Conservation (phyloP, 2,113 vertebrate species). For the Alouatta palliata region DNA sequence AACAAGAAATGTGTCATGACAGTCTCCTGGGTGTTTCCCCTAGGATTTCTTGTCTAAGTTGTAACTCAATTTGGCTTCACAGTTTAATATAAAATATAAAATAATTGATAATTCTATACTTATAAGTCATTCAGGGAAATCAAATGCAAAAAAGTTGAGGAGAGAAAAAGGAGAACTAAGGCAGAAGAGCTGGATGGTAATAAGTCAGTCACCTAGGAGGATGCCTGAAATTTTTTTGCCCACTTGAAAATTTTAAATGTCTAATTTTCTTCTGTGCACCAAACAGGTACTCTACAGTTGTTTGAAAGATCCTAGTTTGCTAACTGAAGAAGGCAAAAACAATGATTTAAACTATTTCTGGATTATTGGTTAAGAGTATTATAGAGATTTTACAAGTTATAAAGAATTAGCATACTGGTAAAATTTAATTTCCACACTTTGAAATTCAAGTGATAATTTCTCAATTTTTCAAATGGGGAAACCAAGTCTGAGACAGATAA, state of each 20-base stretch:
- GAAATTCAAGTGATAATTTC: background rate
- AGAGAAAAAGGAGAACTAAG: background rate
- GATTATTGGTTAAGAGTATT: background rate
- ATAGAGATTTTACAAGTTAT: background rate
- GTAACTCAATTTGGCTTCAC: conserved; percentile 48
- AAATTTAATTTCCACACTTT: background rate
- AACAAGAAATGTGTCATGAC: conserved; percentile 40
- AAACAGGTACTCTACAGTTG: background rate
- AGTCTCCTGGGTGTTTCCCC: background rate
- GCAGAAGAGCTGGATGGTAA: background rate
- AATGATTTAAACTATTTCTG: background rate
- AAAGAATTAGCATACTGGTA: background rate
- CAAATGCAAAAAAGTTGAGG: background rate
- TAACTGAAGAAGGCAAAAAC: background rate
- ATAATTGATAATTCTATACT: conserved; percentile 17
- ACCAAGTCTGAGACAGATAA: background rate
- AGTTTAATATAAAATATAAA: conserved; percentile 48
- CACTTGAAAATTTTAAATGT: background rate
- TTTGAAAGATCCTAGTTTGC: background rate
- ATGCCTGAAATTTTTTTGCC: background rate
- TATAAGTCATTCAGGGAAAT: conserved; percentile 17
- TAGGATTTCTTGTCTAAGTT: conserved; percentile 50
- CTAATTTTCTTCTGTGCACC: background rate
- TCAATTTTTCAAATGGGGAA: background rate
- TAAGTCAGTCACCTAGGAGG: background rate